Evolutionary conservation across 2,797 vertebrate species (phyloP).

Genomic region (Premnoplex brunnescens): DNA sequence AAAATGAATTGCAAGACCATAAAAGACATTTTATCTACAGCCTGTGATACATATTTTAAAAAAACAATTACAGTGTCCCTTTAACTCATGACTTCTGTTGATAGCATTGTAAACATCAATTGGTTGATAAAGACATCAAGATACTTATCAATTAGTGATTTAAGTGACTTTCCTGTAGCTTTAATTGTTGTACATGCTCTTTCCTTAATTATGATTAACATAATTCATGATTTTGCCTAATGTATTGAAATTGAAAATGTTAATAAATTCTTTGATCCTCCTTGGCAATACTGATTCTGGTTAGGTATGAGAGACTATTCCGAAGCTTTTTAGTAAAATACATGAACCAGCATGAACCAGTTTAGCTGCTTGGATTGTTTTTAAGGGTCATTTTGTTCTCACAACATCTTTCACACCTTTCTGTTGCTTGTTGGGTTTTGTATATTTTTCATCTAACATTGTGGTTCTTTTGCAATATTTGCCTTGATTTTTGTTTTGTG

Average conservation of each 20-base stretch:
- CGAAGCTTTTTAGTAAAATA: not conserved
- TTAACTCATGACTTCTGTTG: slow-evolving; percentile 3
- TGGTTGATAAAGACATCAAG: not conserved
- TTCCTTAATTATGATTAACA: slow-evolving; percentile 30
- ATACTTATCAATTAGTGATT: not conserved
- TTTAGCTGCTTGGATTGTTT: slow-evolving; percentile 59
- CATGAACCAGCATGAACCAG: not conserved
- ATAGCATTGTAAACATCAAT: not conserved
- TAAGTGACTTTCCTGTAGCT: not conserved
- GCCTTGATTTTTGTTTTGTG: slow-evolving; percentile 57
- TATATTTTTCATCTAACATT: slow-evolving; percentile 71
- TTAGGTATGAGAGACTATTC: not conserved
- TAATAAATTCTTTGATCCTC: slow-evolving; percentile 18
- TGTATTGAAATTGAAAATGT: not conserved
- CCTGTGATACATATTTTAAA: not conserved
- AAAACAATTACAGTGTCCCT: slow-evolving; percentile 32
- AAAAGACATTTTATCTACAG: not conserved
- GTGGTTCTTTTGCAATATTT: slow-evolving; percentile 66
- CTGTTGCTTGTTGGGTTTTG: slow-evolving; percentile 74
- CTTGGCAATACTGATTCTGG: not conserved
- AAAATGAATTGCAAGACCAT: not conserved
- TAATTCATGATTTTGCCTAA: slow-evolving; percentile 16
- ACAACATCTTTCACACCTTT: slow-evolving; percentile 60
- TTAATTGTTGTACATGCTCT: not conserved
- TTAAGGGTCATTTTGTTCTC: slow-evolving; percentile 62